phyloP scores from a whole-genome alignment of 2,797 vertebrate species.

The Ctenosaura bakeri region DNA sequence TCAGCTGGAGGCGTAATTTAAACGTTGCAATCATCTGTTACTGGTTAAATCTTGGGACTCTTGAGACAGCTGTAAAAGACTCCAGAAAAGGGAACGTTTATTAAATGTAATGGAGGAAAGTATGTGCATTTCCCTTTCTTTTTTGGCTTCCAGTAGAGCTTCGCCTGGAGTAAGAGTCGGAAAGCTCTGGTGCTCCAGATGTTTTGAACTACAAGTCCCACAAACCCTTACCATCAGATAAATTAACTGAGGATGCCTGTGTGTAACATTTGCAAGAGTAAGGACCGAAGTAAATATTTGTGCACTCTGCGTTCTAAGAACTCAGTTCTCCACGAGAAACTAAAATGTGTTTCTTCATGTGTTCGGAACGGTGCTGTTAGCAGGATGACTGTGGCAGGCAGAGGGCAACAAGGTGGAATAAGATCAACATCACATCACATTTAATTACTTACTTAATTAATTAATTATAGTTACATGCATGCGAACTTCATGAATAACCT shows the following conservation, averaged over 20 bases:
- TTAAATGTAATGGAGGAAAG: slow-evolving; percentile 25
- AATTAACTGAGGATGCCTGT: no score
- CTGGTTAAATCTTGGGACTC: slow-evolving; percentile 44
- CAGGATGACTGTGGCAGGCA: not conserved
- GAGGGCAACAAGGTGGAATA: not conserved
- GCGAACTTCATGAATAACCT: no score
- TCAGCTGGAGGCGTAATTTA: slow-evolving; percentile 63
- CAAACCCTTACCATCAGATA: not conserved
- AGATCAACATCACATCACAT: not conserved
- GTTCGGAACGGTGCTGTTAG: not conserved
- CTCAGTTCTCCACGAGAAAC: not conserved
- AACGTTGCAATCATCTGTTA: slow-evolving; percentile 60
- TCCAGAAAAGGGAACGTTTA: slow-evolving; percentile 36
- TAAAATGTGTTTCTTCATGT: not conserved
- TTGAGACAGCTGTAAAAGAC: slow-evolving; percentile 48
- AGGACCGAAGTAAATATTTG: not conserved
- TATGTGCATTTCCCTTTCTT: not conserved
- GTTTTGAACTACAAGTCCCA: not conserved
- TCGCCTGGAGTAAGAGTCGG: not conserved
- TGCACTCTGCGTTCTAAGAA: not conserved
- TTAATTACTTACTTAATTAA: no score
- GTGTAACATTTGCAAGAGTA: no score
- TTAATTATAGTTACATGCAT: no score
- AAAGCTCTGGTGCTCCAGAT: not conserved
- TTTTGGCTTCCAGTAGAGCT: not conserved